Evolutionary conservation across 2,888 invertebrate genomes (phyloP).

Genomic region (Sesia bembeciformis): DNA sequence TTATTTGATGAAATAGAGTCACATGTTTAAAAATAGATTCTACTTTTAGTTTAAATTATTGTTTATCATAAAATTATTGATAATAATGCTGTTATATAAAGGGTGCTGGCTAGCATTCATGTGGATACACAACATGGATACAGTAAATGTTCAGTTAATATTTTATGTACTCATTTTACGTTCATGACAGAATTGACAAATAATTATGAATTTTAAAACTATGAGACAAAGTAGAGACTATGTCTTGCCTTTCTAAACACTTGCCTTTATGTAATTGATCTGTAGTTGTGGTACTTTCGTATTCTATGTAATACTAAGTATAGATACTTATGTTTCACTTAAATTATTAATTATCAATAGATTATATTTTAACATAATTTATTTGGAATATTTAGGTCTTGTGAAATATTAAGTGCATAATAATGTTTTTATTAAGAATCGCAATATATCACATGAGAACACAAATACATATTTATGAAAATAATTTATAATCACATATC

Average conservation of each 20-base stretch:
- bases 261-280: constrained; percentile 39
- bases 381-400: not conserved
- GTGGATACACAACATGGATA: constrained; percentile 35
- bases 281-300: constrained; percentile 17
- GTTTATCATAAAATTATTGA: constrained; percentile 12
- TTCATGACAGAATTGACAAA: constrained; percentile 50
- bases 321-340: constrained; percentile 20
- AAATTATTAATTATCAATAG: constrained; percentile 25
- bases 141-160: constrained; percentile 33
- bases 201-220: constrained; percentile 15
- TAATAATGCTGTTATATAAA: constrained; percentile 17
- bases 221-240: constrained; percentile 41
- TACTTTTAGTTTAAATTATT: constrained; percentile 48
- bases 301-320: constrained; percentile 24
- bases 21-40: constrained; percentile 24
- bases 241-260: constrained; percentile 59
- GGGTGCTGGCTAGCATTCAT: constrained; percentile 51
- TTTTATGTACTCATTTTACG: constrained; percentile 32
- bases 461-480: no score
- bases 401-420: not conserved
- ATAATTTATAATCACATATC: no score
- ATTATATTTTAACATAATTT: not conserved
- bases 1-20: constrained; percentile 46
- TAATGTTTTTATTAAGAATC: constrained; percentile 1
- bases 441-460: not conserved